Conservation (phyloP, 1,140 invertebrate genomes). For the Vanessa atalanta region DNA sequence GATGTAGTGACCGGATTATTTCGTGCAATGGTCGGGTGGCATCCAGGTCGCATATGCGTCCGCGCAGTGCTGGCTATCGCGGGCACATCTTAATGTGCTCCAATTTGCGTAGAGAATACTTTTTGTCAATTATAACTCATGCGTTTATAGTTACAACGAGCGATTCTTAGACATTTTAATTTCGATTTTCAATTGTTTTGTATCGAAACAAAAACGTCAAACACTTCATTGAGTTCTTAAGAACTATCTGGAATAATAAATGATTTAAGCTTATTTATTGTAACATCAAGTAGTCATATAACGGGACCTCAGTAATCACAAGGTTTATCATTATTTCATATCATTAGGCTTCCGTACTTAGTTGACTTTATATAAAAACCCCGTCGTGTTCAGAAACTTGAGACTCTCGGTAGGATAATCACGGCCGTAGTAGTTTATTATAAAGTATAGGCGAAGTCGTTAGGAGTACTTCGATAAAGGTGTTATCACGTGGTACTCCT, state of each 20-base stretch:
- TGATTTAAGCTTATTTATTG: conserved; percentile 44
- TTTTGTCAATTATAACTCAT: conserved; percentile 37
- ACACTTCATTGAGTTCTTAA: neutral
- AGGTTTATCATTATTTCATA: conserved; percentile 37
- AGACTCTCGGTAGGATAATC: conserved; percentile 48
- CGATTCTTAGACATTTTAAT: neutral
- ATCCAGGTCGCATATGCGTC: conserved; percentile 62
- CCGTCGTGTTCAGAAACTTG: conserved; percentile 41
- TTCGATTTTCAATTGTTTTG: neutral
- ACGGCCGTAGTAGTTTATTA: conserved; percentile 51
- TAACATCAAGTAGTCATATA: conserved; percentile 51
- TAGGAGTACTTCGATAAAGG: conserved; percentile 33
- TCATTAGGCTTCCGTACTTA: conserved; percentile 48
- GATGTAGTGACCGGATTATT: conserved; percentile 66
- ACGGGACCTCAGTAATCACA: conserved; percentile 38
- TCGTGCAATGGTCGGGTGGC: conserved; percentile 60
- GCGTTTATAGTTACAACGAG: neutral
- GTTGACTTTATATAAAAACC: conserved; percentile 48
- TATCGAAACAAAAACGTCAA: neutral
- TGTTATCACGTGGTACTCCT: conserved; percentile 13
- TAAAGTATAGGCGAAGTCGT: conserved; percentile 41
- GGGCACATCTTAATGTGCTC: conserved; percentile 57
- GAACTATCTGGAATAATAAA: conserved; percentile 13
- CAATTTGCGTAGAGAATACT: conserved; percentile 47
- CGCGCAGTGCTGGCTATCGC: conserved; percentile 50